A percentile compares a stretch with the other conserved stretches of the same genome.
Evolutionary conservation across 2,888 invertebrate species (phyloP).

Genomic region (Pyrrhosoma nymphula): DNA sequence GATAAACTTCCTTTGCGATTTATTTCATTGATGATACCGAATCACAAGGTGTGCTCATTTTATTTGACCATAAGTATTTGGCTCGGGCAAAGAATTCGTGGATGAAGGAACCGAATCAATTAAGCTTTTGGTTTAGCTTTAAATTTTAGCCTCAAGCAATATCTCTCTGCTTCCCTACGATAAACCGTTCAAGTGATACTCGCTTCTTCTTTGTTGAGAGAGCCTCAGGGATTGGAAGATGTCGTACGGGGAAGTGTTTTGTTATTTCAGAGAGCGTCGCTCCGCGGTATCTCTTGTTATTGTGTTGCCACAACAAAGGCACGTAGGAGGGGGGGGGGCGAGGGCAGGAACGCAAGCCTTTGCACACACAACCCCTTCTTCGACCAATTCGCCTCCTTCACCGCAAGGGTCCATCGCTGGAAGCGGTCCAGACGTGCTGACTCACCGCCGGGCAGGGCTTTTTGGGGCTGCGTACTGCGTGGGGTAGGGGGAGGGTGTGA

Average conservation of each 20-base stretch:
- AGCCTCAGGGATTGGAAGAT: too few species aligned
- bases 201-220: too few species aligned
- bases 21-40: too few species aligned
- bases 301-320: not conserved
- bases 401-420: slow-evolving; percentile 6
- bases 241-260: not conserved
- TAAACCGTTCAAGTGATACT: too few species aligned
- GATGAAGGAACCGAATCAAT: too few species aligned
- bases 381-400: not conserved
- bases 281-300: not conserved
- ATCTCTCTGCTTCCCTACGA: too few species aligned
- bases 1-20: too few species aligned
- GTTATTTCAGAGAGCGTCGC: not conserved
- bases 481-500: not conserved
- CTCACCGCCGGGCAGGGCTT: not conserved
- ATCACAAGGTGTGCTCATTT: too few species aligned
- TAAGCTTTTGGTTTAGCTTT: too few species aligned
- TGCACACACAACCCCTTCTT: slow-evolving; percentile 16
- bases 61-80: too few species aligned
- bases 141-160: too few species aligned
- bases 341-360: not conserved
- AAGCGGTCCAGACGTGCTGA: slow-evolving; percentile 6
- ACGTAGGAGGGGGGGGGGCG: not conserved
- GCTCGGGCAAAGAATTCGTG: too few species aligned
- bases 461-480: not conserved